A percentile compares a stretch with the other conserved stretches of the same genome.
Evolutionary conservation across 1,140 invertebrate genomes (phyloP).

Genomic region (Papilio aristodemus): DNA sequence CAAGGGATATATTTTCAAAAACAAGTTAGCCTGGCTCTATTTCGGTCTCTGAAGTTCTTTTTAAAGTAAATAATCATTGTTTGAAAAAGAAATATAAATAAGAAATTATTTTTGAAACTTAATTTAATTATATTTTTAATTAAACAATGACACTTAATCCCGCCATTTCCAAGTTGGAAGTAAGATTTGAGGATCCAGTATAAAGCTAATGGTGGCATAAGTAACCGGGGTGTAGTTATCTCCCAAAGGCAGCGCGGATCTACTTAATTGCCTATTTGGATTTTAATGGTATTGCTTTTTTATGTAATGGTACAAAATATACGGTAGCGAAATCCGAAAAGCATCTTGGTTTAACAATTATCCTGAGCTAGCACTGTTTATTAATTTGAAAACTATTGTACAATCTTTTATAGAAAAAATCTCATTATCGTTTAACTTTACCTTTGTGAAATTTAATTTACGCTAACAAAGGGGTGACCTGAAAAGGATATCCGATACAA

Average conservation of each 20-base stretch:
- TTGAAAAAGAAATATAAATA: no score
- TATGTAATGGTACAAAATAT: not conserved
- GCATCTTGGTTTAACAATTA: not conserved
- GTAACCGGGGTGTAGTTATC: constrained; percentile 5
- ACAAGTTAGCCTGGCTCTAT: no score
- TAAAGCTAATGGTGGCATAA: constrained; percentile 10
- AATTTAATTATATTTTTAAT: not conserved
- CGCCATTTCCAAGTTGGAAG: not conserved
- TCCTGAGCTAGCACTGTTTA: not conserved
- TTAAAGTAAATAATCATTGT: no score
- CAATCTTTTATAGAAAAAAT: not conserved
- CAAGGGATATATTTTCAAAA: no score
- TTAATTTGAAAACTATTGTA: not conserved
- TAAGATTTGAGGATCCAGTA: not conserved
- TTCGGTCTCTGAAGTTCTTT: no score
- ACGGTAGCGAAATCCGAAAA: not conserved
- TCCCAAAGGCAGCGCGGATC: constrained; percentile 12
- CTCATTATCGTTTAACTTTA: constrained; percentile 6
- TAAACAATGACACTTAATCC: not conserved
- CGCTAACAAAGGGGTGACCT: constrained; percentile 5
- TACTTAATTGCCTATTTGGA: constrained; percentile 25
- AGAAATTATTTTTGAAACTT: no score
- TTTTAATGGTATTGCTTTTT: constrained; percentile 15
- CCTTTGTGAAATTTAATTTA: constrained; percentile 16
- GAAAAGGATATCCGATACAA: not conserved